Conservation (phyloP, 2,797 vertebrate species). For the Phrynocephalus guinanensis region DNA sequence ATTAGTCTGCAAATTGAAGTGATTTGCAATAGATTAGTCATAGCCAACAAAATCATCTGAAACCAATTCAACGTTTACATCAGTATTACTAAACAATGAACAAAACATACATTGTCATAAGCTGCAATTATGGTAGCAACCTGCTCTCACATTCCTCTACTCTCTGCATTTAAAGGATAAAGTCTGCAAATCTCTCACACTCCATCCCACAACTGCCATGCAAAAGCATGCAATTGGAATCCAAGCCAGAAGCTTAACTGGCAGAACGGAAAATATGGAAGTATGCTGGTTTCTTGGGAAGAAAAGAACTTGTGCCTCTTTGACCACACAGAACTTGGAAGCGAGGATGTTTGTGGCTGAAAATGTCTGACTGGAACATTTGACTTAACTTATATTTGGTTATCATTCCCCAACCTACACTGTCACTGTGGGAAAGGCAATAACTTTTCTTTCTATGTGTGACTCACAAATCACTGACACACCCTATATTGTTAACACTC, state of each 20-base stretch:
- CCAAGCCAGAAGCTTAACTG: background rate
- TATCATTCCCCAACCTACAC: background rate
- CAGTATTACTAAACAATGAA: background rate
- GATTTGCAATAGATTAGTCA: constrained; percentile 8
- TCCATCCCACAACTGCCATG: background rate
- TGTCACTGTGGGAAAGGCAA: background rate
- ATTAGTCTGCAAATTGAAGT: constrained; percentile 6
- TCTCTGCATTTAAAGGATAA: background rate
- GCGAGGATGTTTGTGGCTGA: background rate
- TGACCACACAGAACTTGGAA: background rate
- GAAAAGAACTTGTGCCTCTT: background rate
- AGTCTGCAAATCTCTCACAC: background rate
- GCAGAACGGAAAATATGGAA: constrained; percentile 28
- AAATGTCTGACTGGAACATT: background rate
- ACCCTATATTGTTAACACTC: constrained; percentile 8
- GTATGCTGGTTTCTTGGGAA: background rate
- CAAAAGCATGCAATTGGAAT: background rate
- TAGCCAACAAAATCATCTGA: background rate
- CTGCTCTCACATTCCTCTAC: background rate
- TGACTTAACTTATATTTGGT: background rate
- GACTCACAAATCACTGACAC: constrained; percentile 37
- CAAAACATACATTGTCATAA: background rate
- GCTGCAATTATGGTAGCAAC: background rate
- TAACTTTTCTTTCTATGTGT: background rate
- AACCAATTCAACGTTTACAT: background rate